phyloP scores from a whole-genome alignment of 2,113 vertebrate species.

The Mystacornis crossleyi region DNA sequence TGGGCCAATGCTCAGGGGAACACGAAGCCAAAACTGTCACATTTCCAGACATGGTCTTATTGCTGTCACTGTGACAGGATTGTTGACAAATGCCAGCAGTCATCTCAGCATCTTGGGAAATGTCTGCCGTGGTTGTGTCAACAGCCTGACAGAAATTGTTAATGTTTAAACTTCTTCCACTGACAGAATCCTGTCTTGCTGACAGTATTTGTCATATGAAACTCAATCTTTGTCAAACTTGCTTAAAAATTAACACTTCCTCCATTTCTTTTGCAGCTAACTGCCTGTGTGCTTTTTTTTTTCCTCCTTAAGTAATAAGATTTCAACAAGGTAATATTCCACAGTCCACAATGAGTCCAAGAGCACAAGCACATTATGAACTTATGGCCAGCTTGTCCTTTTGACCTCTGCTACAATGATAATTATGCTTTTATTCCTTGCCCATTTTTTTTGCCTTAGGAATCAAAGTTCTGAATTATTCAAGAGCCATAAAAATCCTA shows the following conservation, averaged over 20 bases:
- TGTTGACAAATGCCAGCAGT: slow-evolving; percentile 99
- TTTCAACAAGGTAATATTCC: slow-evolving; percentile 71
- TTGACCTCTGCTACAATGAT: slow-evolving; percentile 72
- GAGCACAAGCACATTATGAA: slow-evolving; percentile 51
- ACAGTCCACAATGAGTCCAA: slow-evolving; percentile 49
- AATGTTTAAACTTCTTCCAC: slow-evolving; percentile 99
- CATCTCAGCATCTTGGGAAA: slow-evolving; percentile 99
- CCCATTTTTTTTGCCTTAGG: slow-evolving; percentile 67
- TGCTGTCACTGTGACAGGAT: slow-evolving; percentile 95
- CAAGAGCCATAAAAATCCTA: slow-evolving; percentile 63
- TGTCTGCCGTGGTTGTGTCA: slow-evolving; percentile 99
- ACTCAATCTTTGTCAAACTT: slow-evolving; percentile 92
- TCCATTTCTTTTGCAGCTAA: slow-evolving; percentile 80
- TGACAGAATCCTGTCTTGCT: slow-evolving; percentile 97
- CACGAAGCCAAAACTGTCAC: slow-evolving; percentile 95
- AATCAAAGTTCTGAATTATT: slow-evolving; percentile 77
- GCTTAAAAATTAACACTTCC: slow-evolving; percentile 90
- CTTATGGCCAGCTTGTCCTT: slow-evolving; percentile 71
- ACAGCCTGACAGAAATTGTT: slow-evolving; percentile 99
- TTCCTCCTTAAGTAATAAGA: slow-evolving; percentile 65
- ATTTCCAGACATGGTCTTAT: slow-evolving; percentile 91
- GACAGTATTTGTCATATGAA: slow-evolving; percentile 96
- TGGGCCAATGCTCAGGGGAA: slow-evolving; percentile 94
- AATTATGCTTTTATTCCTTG: slow-evolving; percentile 72
- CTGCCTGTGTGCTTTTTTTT: slow-evolving; percentile 67